Conservation (phyloP, 1,140 invertebrate genomes). For the Globodera rostochiensis region DNA sequence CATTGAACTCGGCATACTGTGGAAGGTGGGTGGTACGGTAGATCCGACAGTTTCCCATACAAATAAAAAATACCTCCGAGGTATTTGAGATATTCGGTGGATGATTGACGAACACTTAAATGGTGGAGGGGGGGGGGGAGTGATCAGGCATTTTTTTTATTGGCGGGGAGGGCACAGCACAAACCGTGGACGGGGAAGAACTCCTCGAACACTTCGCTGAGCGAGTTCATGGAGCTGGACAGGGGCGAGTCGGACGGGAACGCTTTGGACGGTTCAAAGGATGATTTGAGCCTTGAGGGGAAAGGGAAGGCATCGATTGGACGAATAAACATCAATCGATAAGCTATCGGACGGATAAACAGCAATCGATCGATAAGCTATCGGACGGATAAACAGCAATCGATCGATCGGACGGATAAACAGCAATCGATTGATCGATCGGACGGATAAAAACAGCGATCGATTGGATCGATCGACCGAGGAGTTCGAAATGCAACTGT, state of each 20-base stretch:
- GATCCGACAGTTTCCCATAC: neutral
- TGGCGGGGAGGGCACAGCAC: neutral
- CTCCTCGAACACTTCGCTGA: constrained; percentile 58
- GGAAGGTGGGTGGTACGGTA: neutral
- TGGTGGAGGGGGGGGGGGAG: neutral
- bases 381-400: too few species aligned
- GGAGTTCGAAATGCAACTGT: neutral
- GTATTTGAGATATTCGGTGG: constrained; percentile 59
- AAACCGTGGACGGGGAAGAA: constrained; percentile 52
- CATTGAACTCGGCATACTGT: constrained; percentile 51
- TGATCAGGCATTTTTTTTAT: neutral
- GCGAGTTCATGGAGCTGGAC: constrained; percentile 48
- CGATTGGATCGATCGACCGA: too few species aligned
- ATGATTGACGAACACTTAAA: constrained; percentile 48
- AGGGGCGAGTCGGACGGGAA: constrained; percentile 63
- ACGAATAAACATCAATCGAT: too few species aligned
- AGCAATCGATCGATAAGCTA: too few species aligned
- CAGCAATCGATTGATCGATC: too few species aligned
- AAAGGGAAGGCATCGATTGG: neutral
- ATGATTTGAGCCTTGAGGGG: constrained; percentile 39
- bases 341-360: too few species aligned
- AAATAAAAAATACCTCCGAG: constrained; percentile 47
- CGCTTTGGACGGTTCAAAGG: constrained; percentile 63
- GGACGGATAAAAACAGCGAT: too few species aligned
- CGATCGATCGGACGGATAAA: too few species aligned